Base-by-base conservation (phyloP, 2,888 invertebrate genomes). In the Rhagonycha lutea region DNA sequence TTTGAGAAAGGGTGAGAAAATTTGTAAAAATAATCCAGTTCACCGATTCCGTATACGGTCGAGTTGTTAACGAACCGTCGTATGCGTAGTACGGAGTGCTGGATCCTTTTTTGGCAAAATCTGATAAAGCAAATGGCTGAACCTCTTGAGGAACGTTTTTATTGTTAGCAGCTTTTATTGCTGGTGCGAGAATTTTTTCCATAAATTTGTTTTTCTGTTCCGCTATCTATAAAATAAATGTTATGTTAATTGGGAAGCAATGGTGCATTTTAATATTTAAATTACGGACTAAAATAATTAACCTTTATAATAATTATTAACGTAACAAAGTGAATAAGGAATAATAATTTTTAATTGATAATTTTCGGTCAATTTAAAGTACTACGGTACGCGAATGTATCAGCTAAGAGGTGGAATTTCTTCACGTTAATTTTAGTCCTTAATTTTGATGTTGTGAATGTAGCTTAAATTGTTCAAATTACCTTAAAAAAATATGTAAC, bases 21-120 rank as follows among this genome's bases (percentile, higher is more conserved):
- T 18, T 24, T 1, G 23, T 9, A 14, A 24, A n/a, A 9, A 74
- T 65, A 26, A 74, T 29, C 65, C 65, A 74, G 8, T 47, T 67
- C 9, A 68, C 74, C 2, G 60, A 61, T 68, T 70, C 70, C 12
- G 70, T 67, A 26, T 32, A 70, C 8, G 74, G 74, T 0, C 18
- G 14, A 14, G 61, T 68, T 4, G 74, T 74, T 24, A 74, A 28
- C 3, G 74, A 74, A 12, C 74, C 74, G 29, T 61, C n/a, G 24
- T 74, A 74, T 10, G 60, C 68, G 29, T 23, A 71, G 14, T 74
- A 74, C 3, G 60, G 12, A 14, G 47, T 24, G n/a, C n/a, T n/a
- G 14, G 61, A 28, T 9, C 26, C 3, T 11, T 14, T 29, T n/a
- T 12, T n/a, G 10, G 68, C 4, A 8, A 74, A 67, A 14, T 61